Percentiles rank a stretch among this genome's conserved stretches.
Evolutionary conservation across 2,888 invertebrate species (phyloP).

Genomic region (Scaptomyza polygonia): DNA sequence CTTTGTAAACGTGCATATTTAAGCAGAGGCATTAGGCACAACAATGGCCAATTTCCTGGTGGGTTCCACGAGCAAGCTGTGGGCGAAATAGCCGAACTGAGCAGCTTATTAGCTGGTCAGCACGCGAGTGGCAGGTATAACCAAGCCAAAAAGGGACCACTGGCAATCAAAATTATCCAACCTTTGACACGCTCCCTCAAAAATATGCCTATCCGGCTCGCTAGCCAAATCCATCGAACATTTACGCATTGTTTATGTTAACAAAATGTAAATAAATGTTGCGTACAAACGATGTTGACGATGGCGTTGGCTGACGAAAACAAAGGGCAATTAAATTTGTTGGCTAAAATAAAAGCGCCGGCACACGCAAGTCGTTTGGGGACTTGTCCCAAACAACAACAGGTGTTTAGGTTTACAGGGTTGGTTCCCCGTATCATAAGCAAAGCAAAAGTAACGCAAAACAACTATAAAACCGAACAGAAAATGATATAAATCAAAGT

Average conservation of each 20-base stretch:
- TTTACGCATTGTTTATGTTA: slow-evolving; percentile 81
- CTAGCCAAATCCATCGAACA: slow-evolving; percentile 72
- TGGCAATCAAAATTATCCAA: slow-evolving; percentile 66
- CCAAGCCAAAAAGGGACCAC: slow-evolving; percentile 43
- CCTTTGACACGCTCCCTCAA: slow-evolving; percentile 2
- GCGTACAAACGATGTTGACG: slow-evolving; percentile 72
- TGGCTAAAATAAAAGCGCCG: slow-evolving; percentile 60
- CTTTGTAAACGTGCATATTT: slow-evolving; percentile 38
- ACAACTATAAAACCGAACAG: slow-evolving; percentile 10
- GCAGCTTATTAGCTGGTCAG: slow-evolving; percentile 71
- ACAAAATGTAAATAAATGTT: slow-evolving; percentile 80
- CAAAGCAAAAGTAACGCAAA: slow-evolving; percentile 28
- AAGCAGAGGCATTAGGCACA: slow-evolving; percentile 67
- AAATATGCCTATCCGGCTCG: background rate
- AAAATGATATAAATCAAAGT: slow-evolving; percentile 70
- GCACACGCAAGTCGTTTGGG: slow-evolving; percentile 60
- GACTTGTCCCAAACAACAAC: slow-evolving; percentile 47
- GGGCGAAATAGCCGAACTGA: slow-evolving; percentile 53
- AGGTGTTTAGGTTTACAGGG: slow-evolving; percentile 74
- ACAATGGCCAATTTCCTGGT: slow-evolving; percentile 78
- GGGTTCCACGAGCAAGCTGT: slow-evolving; percentile 47
- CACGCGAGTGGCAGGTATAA: slow-evolving; percentile 55
- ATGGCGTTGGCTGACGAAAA: slow-evolving; percentile 67
- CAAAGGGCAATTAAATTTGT: slow-evolving; percentile 78
- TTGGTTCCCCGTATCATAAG: slow-evolving; percentile 41